Evolutionary conservation across 2,113 vertebrate species (phyloP).

Genomic region (Bettongia penicillata): DNA sequence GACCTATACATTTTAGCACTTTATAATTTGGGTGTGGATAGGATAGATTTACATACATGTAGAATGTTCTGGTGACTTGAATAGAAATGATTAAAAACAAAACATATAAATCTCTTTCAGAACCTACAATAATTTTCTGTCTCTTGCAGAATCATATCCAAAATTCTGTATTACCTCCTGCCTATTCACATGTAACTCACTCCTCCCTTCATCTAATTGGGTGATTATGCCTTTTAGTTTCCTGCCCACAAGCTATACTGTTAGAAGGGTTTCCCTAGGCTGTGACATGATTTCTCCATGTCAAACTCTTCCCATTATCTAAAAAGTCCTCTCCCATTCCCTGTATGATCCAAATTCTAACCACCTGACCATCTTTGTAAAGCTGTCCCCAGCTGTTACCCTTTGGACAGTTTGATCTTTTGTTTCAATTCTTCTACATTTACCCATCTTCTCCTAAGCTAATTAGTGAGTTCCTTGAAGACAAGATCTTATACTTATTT

Average conservation of each 20-base stretch:
- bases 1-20: too few relatives aligned
- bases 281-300: too few relatives aligned
- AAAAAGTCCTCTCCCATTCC: not conserved
- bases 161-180: not conserved
- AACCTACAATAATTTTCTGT: not conserved
- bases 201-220: not conserved
- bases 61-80: constrained; percentile 1
- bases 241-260: not conserved
- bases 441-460: not conserved
- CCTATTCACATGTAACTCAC: not conserved
- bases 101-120: not conserved
- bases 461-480: not conserved
- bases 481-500: not conserved
- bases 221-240: not conserved
- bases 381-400: not conserved
- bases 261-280: not conserved
- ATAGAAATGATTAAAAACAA: not conserved
- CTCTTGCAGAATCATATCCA: not conserved
- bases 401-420: not conserved
- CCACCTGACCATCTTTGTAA: not conserved
- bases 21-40: not conserved
- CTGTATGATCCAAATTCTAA: not conserved
- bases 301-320: not conserved
- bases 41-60: not conserved
- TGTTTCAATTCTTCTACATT: not conserved